These are phyloP conservation scores for Agrilus mali DNA, from an alignment of 2,888 invertebrate genomes.

Conservation along the genomic window DNA sequence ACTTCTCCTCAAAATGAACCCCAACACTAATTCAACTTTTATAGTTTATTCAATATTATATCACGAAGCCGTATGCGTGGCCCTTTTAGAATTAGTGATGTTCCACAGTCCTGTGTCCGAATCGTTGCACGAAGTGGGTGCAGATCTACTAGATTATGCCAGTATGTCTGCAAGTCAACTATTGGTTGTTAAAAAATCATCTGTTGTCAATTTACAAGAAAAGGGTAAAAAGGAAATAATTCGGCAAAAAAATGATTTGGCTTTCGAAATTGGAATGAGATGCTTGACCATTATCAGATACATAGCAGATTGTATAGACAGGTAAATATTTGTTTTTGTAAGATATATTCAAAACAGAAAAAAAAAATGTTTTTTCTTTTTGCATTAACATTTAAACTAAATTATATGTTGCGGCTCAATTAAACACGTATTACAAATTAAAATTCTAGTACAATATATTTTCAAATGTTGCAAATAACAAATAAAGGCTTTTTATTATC, in stretches of 20 bases:
- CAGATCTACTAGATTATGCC: conserved; percentile 76
- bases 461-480: no score
- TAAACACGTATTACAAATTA: neutral
- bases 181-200: conserved; percentile 40
- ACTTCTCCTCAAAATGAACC: conserved; percentile 51
- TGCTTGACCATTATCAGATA: conserved; percentile 71
- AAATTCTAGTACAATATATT: neutral
- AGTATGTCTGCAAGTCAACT: conserved; percentile 53
- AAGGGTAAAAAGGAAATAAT: conserved; percentile 48
- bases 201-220: conserved; percentile 22
- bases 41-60: conserved; percentile 52
- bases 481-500: no score
- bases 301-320: conserved; percentile 45
- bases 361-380: neutral
- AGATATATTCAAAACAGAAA: neutral
- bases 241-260: conserved; percentile 52
- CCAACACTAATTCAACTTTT: conserved; percentile 57
- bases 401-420: neutral
- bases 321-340: conserved; percentile 21
- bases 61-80: conserved; percentile 50
- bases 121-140: conserved; percentile 58
- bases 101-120: conserved; percentile 72
- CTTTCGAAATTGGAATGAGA: conserved; percentile 69
- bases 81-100: conserved; percentile 69
- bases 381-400: neutral